phyloP scores from a whole-genome alignment of 2,888 invertebrate species.

The Pharmacophagus antenor region DNA sequence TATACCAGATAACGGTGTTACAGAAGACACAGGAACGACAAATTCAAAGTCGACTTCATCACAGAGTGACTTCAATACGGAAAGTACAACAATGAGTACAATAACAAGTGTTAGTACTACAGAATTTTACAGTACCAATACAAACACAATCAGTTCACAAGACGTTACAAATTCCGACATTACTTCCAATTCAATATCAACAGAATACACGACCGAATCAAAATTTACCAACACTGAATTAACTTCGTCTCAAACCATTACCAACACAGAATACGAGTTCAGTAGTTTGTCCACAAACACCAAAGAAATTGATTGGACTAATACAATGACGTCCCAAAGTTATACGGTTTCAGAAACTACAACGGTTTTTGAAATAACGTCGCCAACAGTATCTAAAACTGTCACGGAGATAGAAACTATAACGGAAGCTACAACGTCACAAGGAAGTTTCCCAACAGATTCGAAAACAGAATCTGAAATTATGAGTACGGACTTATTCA shows the following conservation, averaged over 20 bases:
- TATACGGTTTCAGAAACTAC: conserved; percentile 5
- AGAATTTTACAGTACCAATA: conserved; percentile 14
- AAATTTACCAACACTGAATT: conserved; percentile 1
- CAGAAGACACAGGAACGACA: neutral
- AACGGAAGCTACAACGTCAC: neutral
- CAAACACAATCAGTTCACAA: neutral
- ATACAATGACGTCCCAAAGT: conserved; percentile 5
- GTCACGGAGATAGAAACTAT: neutral
- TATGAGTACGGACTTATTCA: conserved; percentile 16
- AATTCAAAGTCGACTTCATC: conserved; percentile 3
- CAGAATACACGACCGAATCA: neutral
- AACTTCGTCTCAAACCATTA: conserved; percentile 5
- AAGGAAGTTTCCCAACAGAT: neutral
- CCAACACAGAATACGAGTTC: conserved; percentile 1
- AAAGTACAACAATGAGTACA: conserved; percentile 9
- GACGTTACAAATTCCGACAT: conserved; percentile 1
- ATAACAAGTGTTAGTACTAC: conserved; percentile 1
- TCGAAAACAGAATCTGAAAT: neutral
- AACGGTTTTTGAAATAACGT: conserved; percentile 2
- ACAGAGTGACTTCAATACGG: conserved; percentile 4
- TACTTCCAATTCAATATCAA: neutral
- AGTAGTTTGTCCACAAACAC: conserved; percentile 5
- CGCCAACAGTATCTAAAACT: neutral
- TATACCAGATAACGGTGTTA: neutral
- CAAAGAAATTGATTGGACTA: neutral